Conservation (phyloP, 2,888 invertebrate species). For the Apodemia mormo region DNA sequence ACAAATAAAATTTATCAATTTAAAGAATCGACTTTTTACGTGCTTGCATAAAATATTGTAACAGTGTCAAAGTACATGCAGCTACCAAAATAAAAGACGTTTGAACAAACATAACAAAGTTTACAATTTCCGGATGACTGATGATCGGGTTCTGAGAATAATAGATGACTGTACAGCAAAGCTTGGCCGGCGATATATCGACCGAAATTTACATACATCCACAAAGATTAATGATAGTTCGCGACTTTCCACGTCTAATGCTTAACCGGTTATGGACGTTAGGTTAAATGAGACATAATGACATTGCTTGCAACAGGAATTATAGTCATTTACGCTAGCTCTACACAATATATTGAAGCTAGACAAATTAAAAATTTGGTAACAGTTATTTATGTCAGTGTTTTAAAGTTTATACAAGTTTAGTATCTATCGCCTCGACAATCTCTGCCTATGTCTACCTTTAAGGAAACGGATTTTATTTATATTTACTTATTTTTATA, state of each 20-base stretch:
- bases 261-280: constrained; percentile 8
- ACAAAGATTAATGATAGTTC: constrained; percentile 60
- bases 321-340: neutral
- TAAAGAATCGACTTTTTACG: no score
- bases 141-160: constrained; percentile 44
- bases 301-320: neutral
- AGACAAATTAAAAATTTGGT: neutral
- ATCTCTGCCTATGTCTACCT: no score
- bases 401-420: no score
- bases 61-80: constrained; percentile 27
- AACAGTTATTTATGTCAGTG: no score
- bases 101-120: constrained; percentile 35
- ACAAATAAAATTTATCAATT: no score
- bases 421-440: no score
- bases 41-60: neutral
- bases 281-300: constrained; percentile 8
- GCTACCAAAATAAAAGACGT: constrained; percentile 28
- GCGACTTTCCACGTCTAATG: constrained; percentile 9
- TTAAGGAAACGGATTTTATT: no score
- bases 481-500: no score
- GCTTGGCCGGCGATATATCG: constrained; percentile 67
- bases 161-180: constrained; percentile 43
- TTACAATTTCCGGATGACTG: constrained; percentile 44
- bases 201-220: constrained; percentile 66
- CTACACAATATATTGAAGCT: neutral